A percentile compares a stretch with the other conserved stretches of the same genome.
phyloP scores from a whole-genome alignment of 1,140 invertebrate species.

The Brachionus asplanchnoidis region DNA sequence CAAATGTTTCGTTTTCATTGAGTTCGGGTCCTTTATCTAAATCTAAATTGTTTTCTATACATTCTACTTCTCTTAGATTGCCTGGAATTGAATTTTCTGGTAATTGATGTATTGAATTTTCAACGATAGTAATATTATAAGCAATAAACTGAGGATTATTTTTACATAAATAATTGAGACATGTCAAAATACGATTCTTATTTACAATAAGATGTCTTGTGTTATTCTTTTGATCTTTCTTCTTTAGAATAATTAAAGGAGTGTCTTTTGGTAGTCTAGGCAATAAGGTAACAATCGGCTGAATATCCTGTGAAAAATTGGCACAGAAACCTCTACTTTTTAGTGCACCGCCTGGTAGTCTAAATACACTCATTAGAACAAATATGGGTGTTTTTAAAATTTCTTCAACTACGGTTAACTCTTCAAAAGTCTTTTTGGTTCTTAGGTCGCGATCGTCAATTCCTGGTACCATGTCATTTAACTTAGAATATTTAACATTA shows the following conservation, averaged over 20 bases:
- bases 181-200: background rate
- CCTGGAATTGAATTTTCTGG: background rate
- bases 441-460: background rate
- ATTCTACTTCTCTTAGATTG: background rate
- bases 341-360: background rate
- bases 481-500: background rate
- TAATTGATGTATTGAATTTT: background rate
- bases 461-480: background rate
- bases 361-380: conserved; percentile 19
- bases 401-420: too few relatives aligned
- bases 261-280: background rate
- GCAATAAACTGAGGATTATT: conserved; percentile 5
- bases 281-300: background rate
- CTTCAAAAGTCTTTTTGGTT: background rate
- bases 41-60: background rate
- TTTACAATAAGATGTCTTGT: too few relatives aligned
- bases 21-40: background rate
- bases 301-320: background rate
- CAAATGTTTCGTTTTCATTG: background rate
- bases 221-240: background rate
- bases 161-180: background rate
- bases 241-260: too few relatives aligned
- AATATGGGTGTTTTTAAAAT: conserved; percentile 1
- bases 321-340: background rate
- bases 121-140: background rate